Conservation (phyloP, 2,113 vertebrate genomes). For the Solea solea region DNA sequence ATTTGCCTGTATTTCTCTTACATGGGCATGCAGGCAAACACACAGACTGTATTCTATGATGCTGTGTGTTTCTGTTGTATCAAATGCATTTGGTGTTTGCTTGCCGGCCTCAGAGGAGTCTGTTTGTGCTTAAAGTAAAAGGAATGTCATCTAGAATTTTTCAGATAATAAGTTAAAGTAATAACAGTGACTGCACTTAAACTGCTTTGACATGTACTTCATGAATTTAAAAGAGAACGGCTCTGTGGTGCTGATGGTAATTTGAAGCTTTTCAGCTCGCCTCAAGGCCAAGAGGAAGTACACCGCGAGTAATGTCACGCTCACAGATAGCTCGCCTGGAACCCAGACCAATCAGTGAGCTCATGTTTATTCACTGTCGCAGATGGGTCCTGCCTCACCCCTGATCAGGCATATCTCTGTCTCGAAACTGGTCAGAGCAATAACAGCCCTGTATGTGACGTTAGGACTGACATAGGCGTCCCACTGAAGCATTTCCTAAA, state of each 20-base stretch:
- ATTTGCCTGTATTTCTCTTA: not conserved
- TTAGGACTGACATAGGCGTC: not conserved
- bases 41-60: not conserved
- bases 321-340: not conserved
- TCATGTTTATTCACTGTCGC: too few relatives aligned
- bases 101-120: not conserved
- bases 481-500: too few relatives aligned
- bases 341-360: not conserved
- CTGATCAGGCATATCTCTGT: not conserved
- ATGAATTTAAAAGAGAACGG: conserved; percentile 25
- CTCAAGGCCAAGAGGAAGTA: not conserved
- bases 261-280: not conserved
- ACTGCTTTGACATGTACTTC: conserved; percentile 10
- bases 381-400: not conserved
- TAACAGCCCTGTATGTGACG: not conserved
- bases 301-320: not conserved
- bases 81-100: not conserved
- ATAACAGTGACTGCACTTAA: not conserved
- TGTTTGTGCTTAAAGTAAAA: not conserved
- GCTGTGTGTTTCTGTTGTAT: not conserved
- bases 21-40: not conserved
- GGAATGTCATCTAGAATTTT: not conserved
- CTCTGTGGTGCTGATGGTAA: not conserved
- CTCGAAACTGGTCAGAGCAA: not conserved
- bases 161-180: not conserved